Base-by-base conservation (phyloP, 2,888 invertebrate species). In the Cephus pygmeus region DNA sequence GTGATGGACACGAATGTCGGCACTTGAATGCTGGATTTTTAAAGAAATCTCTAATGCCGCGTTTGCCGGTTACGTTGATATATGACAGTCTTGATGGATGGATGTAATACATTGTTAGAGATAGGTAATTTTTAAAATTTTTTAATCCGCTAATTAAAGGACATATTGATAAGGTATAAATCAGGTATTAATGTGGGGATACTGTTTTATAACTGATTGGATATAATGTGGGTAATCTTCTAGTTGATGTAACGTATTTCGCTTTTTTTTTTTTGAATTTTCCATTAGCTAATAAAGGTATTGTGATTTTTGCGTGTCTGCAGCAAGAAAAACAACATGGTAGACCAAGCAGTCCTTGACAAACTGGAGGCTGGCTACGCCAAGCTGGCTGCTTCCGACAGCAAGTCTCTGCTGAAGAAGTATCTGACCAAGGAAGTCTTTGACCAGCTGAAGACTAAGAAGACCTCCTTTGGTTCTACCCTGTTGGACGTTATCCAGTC, bases 351-450 rank as follows among this genome's bases (percentile, higher is more conserved):
- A 92, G 96, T 96, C 91, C 92, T 97, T 91, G 96, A 97, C 92
- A 98, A 98, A 93, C 93, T 98, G 93, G 98, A 98, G 93, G 95
- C 96, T 92, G 97, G 97, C 89, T 98, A 94, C 94, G 94, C 95
- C 94, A 98, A 97, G 93, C 94, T 98, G 90, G 94, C 95, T 88
- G 95, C 94, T 87, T 96, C 97, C 82, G 97, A 98, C 93, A 98
- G 98, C 92, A 97, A 98, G 93, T 98, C 98, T 81, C 94, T 99
- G 92, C 93, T 99, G 94, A 99, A 98, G 95, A 98, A 98, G 93
- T 96, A 97, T 94, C 95, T 98, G 88, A 96, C 97, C 92, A 96
- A 95, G 93, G 97, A 97, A 90, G 93, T 98, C 81, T 97, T 98
- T 92, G 98, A 98, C 90, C 95, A 94, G 89, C 94, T 98, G 84